Evolutionary conservation across 2,113 vertebrate genomes (phyloP).

Genomic region (Cheirogaleus medius): DNA sequence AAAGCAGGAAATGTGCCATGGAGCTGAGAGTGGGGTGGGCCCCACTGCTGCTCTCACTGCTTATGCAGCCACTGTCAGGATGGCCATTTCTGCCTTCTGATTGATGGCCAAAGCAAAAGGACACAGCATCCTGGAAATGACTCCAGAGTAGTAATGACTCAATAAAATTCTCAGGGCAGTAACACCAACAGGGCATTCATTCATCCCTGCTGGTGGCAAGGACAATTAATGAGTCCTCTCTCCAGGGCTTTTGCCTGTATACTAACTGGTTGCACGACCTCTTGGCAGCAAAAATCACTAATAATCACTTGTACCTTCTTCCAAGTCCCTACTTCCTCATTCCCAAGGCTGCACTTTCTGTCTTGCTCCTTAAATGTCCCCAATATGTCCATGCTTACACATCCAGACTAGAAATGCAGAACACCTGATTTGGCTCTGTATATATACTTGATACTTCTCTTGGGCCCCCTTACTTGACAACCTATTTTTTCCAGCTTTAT

Average conservation of each 20-base stretch:
- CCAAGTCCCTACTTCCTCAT: not conserved
- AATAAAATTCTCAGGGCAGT: not conserved
- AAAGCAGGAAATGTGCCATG: not conserved
- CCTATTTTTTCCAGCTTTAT: not conserved
- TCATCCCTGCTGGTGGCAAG: not conserved
- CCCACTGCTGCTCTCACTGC: not conserved
- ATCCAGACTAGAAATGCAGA: not conserved
- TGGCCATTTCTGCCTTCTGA: not conserved
- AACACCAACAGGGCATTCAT: not conserved
- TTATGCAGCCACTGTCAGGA: not conserved
- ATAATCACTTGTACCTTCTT: not conserved
- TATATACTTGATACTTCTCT: not conserved
- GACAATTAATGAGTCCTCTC: not conserved
- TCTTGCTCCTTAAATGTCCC: not conserved
- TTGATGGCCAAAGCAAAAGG: not conserved
- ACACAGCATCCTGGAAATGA: not conserved
- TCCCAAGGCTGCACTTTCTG: not conserved
- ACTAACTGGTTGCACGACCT: not conserved
- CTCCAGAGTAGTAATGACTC: not conserved
- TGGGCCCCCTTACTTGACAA: not conserved
- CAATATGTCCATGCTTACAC: not conserved
- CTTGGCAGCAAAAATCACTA: not conserved
- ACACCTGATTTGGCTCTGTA: not conserved
- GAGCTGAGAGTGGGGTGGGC: not conserved
- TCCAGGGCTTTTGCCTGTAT: not conserved